A percentile compares a stretch with the other conserved stretches of the same genome.
phyloP scores from a whole-genome alignment of 2,888 invertebrate species.

The Zaprionus bogoriensis region DNA sequence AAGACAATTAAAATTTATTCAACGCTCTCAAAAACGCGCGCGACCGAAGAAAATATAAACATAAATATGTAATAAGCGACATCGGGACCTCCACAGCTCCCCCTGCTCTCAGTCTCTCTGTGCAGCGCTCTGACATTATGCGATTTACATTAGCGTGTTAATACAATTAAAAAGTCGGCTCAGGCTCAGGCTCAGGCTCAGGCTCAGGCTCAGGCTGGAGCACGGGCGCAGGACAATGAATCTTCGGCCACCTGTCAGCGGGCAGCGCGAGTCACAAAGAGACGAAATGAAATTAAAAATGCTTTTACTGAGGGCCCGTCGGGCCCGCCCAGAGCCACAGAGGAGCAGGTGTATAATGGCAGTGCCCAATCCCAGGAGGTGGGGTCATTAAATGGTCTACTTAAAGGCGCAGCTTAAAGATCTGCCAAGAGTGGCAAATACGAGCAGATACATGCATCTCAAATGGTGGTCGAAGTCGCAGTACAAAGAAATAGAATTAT shows the following conservation, averaged over 20 bases:
- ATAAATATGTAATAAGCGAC: constrained; percentile 72
- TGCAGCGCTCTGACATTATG: constrained; percentile 45
- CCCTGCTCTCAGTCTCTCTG: neutral
- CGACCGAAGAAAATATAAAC: constrained; percentile 52
- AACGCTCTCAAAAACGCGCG: constrained; percentile 58
- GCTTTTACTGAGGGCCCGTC: constrained; percentile 47
- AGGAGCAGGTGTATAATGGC: neutral
- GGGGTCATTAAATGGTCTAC: constrained; percentile 1
- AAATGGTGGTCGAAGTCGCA: too few relatives aligned
- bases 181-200: too few relatives aligned
- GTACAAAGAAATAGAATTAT: too few relatives aligned
- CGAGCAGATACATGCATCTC: neutral
- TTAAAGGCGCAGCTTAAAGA: constrained; percentile 15
- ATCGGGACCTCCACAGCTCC: constrained; percentile 10
- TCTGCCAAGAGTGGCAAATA: too few relatives aligned
- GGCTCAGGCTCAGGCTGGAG: too few relatives aligned
- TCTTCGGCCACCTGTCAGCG: constrained; percentile 51
- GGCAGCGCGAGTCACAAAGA: constrained; percentile 27
- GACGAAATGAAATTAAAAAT: constrained; percentile 66
- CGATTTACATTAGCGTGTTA: constrained; percentile 76
- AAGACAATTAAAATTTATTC: constrained; percentile 78
- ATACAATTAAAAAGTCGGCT: constrained; percentile 75
- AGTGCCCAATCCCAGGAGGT: neutral
- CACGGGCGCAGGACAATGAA: constrained; percentile 52
- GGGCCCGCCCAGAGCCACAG: neutral